Evolutionary conservation across 2,797 vertebrate species (phyloP), one percentile per base, ranked within the genome.

Genomic region (Chaetophractus vellerosus): DNA sequence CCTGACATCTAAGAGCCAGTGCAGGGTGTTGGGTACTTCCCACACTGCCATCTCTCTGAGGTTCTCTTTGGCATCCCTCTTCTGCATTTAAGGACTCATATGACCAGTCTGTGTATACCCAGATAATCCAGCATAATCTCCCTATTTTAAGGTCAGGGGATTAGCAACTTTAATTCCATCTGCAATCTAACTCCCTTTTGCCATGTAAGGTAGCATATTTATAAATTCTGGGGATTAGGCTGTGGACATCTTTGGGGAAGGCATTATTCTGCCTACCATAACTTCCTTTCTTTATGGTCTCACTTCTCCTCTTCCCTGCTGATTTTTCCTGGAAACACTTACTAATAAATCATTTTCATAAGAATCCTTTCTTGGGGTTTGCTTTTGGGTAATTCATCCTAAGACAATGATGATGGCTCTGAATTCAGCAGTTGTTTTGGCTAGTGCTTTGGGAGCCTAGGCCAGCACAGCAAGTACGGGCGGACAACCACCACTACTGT

Each of bases 401-500:
- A 66, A 89, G 76, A 59, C 26, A 41, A 21, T 52, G 45, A 87
- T 41, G 52, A 66, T 48, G 33, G 31, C 57, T 85, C 41, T 84
- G 41, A 59, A 86, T 59, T 83, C 50, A 80, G n/a, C 16, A 52
- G 50, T 31, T 50, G 21, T 85, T 55, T 93, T 74, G 16, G 68
- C 88, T 64, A 5, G 16, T 82, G 93, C 74, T 3, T 69, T 69
- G 23, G 71, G 21, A 5, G 69, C n/a, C n/a, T 7, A 57, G 61
- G 87, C 21, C 59, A 2, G 24, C 11, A 23, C 15, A 28, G 48
- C 21, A 2, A 12, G 33, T 12, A 5, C 4, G 11, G 79, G n/a
- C 52, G 21, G 72, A 36, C 38, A 68, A 2, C 1, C 3, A 15
- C 33, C n/a, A 0, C 28, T 12, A 1, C 76, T 0, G 1, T 9